Percentiles rank a stretch among this genome's conserved stretches.
Conservation (phyloP, 2,888 invertebrate genomes). For the Andrena bicolor region DNA sequence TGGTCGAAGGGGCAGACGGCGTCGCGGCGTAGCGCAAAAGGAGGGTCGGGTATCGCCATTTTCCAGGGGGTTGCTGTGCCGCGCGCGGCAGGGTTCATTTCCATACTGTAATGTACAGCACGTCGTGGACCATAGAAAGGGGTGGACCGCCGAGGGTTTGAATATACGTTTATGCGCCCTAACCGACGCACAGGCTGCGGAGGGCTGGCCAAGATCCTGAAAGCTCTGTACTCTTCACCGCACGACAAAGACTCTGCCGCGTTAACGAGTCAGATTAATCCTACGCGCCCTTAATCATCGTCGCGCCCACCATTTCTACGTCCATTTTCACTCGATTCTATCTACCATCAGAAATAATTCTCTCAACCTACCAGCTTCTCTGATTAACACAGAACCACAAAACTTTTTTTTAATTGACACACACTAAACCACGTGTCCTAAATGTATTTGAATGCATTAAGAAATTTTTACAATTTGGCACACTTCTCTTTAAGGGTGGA, state of each 20-base stretch:
- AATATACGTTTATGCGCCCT: slow-evolving; percentile 41
- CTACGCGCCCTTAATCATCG: slow-evolving; percentile 2
- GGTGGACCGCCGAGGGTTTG: slow-evolving; percentile 36
- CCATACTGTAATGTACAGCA: slow-evolving; percentile 53
- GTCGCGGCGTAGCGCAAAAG: slow-evolving; percentile 28
- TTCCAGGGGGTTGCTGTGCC: slow-evolving; percentile 47
- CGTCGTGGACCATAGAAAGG: slow-evolving; percentile 42
- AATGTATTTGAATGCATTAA: no score
- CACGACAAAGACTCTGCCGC: slow-evolving; percentile 22
- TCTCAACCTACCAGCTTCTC: no score
- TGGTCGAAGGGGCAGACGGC: slow-evolving; percentile 14
- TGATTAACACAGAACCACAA: no score
- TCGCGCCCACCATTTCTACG: not conserved
- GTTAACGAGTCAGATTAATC: slow-evolving; percentile 51
- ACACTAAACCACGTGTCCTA: no score
- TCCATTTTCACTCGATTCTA: no score
- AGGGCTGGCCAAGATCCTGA: slow-evolving; percentile 25
- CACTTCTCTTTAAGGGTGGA: no score
- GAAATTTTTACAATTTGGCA: no score
- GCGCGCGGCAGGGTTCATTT: slow-evolving; percentile 49
- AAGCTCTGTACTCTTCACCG: slow-evolving; percentile 41
- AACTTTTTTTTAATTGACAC: no score
- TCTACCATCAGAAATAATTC: no score
- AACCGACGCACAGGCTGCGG: slow-evolving; percentile 5
- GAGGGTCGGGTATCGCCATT: slow-evolving; percentile 45